Evolutionary conservation across 2,113 vertebrate species (phyloP).

Genomic region (Catagonus wagneri): DNA sequence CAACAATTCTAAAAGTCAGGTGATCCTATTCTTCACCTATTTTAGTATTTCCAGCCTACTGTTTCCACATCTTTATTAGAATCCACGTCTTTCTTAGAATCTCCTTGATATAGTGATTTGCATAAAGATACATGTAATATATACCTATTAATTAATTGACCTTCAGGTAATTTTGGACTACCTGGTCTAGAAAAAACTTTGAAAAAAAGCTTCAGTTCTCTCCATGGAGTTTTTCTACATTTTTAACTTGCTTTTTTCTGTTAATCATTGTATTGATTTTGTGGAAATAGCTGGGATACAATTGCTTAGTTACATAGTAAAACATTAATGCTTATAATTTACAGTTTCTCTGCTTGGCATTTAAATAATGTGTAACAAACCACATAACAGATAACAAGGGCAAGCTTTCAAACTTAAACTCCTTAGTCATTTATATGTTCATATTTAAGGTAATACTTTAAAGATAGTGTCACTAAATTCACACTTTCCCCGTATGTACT

Average conservation of each 20-base stretch:
- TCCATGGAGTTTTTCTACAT: background rate
- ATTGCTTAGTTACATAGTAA: background rate
- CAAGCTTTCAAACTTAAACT: background rate
- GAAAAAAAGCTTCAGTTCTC: background rate
- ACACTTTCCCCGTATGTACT: background rate
- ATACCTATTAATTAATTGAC: background rate
- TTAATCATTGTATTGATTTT: background rate
- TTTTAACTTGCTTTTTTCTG: background rate
- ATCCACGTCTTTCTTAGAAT: background rate
- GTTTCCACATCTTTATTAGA: constrained; percentile 11
- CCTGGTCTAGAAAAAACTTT: background rate
- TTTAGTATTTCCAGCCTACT: background rate
- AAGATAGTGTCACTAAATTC: background rate
- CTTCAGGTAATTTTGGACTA: background rate
- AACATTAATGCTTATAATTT: background rate
- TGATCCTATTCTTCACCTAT: background rate
- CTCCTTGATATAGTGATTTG: background rate
- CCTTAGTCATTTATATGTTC: background rate
- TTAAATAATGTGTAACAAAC: background rate
- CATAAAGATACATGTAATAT: background rate
- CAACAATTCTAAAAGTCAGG: background rate
- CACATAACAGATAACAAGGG: background rate
- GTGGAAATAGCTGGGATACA: background rate
- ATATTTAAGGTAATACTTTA: background rate
- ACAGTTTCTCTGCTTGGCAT: background rate